Evolutionary conservation across 2,113 vertebrate genomes (phyloP).

Genomic region (Peromyscus californicus): DNA sequence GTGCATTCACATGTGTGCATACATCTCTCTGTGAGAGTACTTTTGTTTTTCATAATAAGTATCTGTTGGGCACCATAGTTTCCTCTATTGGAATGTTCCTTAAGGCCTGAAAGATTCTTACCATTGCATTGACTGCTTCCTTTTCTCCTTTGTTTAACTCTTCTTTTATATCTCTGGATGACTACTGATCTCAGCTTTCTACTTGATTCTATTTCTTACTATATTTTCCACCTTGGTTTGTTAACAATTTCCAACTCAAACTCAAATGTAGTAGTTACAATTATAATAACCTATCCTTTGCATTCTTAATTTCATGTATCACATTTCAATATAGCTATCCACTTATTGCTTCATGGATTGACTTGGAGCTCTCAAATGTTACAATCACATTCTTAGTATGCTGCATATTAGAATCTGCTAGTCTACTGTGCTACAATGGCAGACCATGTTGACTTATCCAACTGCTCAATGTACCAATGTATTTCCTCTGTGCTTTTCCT

Average conservation of each 20-base stretch:
- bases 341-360: neutral
- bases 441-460: neutral
- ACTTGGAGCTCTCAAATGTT: neutral
- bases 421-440: neutral
- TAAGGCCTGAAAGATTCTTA: neutral
- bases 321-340: neutral
- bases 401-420: neutral
- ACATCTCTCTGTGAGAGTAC: neutral
- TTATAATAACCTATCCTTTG: neutral
- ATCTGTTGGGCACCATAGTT: neutral
- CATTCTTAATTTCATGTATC: neutral
- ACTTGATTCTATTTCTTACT: neutral
- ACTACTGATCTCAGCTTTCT: neutral
- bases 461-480: neutral
- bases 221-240: neutral
- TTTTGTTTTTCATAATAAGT: neutral
- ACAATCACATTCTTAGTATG: neutral
- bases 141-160: neutral
- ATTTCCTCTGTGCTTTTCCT: neutral
- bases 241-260: neutral
- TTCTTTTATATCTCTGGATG: neutral
- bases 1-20: neutral
- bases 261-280: neutral
- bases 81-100: neutral
- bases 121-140: neutral